A percentile compares a stretch with the other conserved stretches of the same genome.
These are phyloP conservation scores for human DNA, from an alignment of 2,113 vertebrate species.

Conservation along the genomic window GRCh38 chr1:95413501-95414000, in stretches of 20 bases:
- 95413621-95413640: background rate
- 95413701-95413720: background rate
- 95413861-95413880: background rate
- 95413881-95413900: background rate
- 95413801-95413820: background rate
- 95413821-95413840: background rate
- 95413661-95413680: background rate
- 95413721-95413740: background rate
- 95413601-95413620: background rate
- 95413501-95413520: background rate
- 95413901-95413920: background rate
- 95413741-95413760: background rate
- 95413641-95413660: background rate
- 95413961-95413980: background rate
- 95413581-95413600: background rate
- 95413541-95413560: background rate
- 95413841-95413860: background rate
- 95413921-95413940: constrained; percentile 8
- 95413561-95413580: background rate
- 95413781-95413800: background rate
- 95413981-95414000: background rate
- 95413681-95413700: background rate
- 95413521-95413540: background rate
- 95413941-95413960: background rate
- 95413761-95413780: background rate